phyloP scores from a whole-genome alignment of 1,140 invertebrate species.

The Rhyzopertha dominica region DNA sequence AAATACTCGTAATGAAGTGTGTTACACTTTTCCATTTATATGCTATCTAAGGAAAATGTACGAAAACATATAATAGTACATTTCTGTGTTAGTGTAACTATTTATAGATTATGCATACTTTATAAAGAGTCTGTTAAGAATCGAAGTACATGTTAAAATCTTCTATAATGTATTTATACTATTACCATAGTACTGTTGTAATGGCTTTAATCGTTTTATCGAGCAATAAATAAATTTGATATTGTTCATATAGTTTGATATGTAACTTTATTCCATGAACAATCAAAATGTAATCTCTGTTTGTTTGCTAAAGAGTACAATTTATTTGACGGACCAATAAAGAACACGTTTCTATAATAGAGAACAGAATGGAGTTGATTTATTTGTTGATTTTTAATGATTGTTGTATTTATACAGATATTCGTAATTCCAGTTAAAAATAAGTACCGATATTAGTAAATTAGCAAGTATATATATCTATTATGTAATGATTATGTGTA shows the following conservation, averaged over 20 bases:
- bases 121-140: background rate
- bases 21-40: no score
- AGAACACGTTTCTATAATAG: no score
- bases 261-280: slow-evolving; percentile 1
- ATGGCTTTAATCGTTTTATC: background rate
- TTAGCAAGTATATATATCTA: no score
- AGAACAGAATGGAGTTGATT: no score
- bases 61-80: background rate
- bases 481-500: no score
- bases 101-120: slow-evolving; percentile 1
- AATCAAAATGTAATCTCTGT: no score
- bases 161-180: background rate
- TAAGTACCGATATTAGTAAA: no score
- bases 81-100: slow-evolving; percentile 1
- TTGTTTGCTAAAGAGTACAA: no score
- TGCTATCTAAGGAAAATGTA: no score
- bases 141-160: background rate
- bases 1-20: background rate
- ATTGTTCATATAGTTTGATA: background rate
- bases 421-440: no score
- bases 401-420: no score
- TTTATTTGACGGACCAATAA: slow-evolving; percentile 18
- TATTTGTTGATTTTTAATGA: no score
- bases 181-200: background rate
- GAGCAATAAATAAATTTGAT: slow-evolving; percentile 8